phyloP scores from a whole-genome alignment of 2,797 vertebrate species.

The Gallirallus australis region DNA sequence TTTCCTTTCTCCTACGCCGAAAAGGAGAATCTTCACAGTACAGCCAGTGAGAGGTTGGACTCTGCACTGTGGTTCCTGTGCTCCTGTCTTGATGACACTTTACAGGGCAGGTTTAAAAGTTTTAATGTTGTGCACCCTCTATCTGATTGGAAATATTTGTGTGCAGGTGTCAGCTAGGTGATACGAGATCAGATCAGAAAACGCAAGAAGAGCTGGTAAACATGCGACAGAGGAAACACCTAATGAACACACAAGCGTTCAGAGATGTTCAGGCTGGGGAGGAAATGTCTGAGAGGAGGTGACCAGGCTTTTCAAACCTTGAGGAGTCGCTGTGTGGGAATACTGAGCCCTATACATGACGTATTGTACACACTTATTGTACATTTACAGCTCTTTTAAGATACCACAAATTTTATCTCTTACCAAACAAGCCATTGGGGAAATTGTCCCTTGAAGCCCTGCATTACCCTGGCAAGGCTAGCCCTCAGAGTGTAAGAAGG shows the following conservation, averaged over 20 bases:
- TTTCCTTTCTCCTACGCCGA: slow-evolving; percentile 84
- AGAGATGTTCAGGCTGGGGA: slow-evolving; percentile 61
- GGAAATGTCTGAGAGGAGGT: slow-evolving; percentile 49
- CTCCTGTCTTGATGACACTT: slow-evolving; percentile 84
- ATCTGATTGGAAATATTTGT: slow-evolving; percentile 66
- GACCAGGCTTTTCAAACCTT: slow-evolving; percentile 69
- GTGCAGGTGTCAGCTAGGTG: slow-evolving; percentile 70
- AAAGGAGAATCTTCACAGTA: slow-evolving; percentile 83
- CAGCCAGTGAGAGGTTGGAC: slow-evolving; percentile 84
- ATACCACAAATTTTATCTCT: slow-evolving; percentile 39
- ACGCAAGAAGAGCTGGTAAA: slow-evolving; percentile 68
- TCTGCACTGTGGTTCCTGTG: slow-evolving; percentile 82
- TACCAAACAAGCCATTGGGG: slow-evolving; percentile 67
- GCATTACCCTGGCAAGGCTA: slow-evolving; percentile 56
- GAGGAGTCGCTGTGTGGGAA: slow-evolving; percentile 58
- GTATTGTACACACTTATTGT: slow-evolving; percentile 60
- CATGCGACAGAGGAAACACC: slow-evolving; percentile 55
- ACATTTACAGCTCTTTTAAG: slow-evolving; percentile 69
- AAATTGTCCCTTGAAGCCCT: slow-evolving; percentile 44
- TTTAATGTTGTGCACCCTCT: slow-evolving; percentile 79
- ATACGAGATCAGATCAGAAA: slow-evolving; percentile 55
- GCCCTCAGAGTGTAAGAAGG: slow-evolving; percentile 45
- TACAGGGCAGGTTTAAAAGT: slow-evolving; percentile 77
- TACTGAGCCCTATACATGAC: slow-evolving; percentile 59
- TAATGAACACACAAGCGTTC: slow-evolving; percentile 4